Base-by-base conservation (phyloP, 35 echinoderm and acorn worm species). In the Ophiothrix spiculata region DNA sequence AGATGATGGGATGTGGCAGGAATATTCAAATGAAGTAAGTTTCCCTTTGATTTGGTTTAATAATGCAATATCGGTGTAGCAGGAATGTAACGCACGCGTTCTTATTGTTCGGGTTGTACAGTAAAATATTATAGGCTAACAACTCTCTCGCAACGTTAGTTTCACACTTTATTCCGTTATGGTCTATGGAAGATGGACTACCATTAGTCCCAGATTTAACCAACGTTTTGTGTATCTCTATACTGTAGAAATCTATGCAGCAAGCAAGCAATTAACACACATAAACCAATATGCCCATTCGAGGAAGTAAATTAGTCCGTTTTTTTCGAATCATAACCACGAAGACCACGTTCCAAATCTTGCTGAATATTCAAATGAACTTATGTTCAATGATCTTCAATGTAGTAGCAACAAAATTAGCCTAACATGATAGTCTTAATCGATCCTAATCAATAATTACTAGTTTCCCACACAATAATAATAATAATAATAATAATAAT, bases 11-110 rank as follows among this genome's bases (percentile, higher is more conserved):
- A 84, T 4, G 15, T 84, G 81, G 81, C 21, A 37, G 45, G 33
- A 82, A 37, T 84, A 60, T 60, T 35, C 54, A 0, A 37, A 60
- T 64, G 32, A 79, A 37, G 77, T 79, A 77, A n/a, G n/a, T n/a
- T n/a, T n/a, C n/a, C n/a, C n/a, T n/a, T 34, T 32, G 35, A 31
- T 77, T 2, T 29, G 34, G 11, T 32, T 32, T 29, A 13, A 11
- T 35, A 19, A 77, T 29, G 34, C 4, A 4, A 17, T 31, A 16
- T 77, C 1, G 25, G 4, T 2, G 23, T 31, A 77, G 36, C 16
- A 16, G 31, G 16, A 77, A 32, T 77, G 75, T 36, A 31, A 31
- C 1, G 19, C 15, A 35, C 1, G 31, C 36, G 25, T 23, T 77
- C 32, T 36, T 0, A 34, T 1, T 77, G 2, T 0, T 16, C 19